Conservation (phyloP, 2,113 vertebrate genomes). For the Gymnobelideus leadbeateri region DNA sequence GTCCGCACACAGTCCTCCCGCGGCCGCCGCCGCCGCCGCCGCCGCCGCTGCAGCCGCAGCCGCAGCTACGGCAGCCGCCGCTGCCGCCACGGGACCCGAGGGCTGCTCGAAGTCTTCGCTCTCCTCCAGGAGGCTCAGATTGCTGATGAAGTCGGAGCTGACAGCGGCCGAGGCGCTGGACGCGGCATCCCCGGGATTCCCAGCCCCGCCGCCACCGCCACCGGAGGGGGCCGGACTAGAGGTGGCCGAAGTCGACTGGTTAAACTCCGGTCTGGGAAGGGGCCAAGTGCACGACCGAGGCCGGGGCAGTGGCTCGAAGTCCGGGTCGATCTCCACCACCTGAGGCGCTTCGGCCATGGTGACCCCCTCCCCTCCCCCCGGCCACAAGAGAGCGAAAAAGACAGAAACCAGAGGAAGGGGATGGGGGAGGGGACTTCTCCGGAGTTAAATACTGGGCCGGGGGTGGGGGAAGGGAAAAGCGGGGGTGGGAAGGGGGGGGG, state of each 20-base stretch:
- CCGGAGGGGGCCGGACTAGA: constrained; percentile 92
- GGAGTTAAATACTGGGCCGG: constrained; percentile 84
- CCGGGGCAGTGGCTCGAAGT: constrained; percentile 89
- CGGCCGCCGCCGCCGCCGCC: constrained; percentile 77
- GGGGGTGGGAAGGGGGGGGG: neutral
- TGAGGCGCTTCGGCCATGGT: constrained; percentile 96
- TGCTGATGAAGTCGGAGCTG: constrained; percentile 89
- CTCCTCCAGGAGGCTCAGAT: constrained; percentile 93
- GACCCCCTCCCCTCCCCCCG: constrained; percentile 76
- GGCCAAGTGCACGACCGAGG: constrained; percentile 97
- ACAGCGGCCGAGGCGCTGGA: constrained; percentile 79
- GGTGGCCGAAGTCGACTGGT: constrained; percentile 90
- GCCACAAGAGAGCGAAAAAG: constrained; percentile 46
- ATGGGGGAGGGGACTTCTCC: constrained; percentile 82
- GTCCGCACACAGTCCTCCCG: constrained; percentile 71
- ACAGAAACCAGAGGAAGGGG: constrained; percentile 84
- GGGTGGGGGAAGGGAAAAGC: constrained; percentile 67
- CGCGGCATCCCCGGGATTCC: constrained; percentile 68
- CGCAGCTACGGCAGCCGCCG: constrained; percentile 77
- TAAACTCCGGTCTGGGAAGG: constrained; percentile 93
- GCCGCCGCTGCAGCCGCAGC: constrained; percentile 72
- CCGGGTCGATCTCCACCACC: constrained; percentile 96
- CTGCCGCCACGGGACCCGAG: constrained; percentile 78
- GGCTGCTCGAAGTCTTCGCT: constrained; percentile 89
- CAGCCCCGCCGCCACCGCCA: constrained; percentile 76